These are phyloP conservation scores for Hermetia illucens DNA, from an alignment of 1,140 invertebrate species.

Conservation along the genomic window DNA sequence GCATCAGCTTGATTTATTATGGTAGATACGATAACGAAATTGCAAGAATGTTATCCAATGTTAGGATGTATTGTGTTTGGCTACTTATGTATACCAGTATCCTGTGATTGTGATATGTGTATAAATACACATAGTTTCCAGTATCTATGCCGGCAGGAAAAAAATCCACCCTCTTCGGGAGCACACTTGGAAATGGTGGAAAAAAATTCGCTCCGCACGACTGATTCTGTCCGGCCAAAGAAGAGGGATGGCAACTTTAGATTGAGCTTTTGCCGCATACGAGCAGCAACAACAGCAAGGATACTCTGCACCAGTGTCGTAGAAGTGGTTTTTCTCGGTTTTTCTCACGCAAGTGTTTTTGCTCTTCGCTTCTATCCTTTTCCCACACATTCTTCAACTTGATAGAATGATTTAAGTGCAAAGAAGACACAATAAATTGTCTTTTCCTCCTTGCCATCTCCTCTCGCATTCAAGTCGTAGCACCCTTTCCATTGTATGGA, in stretches of 20 bases:
- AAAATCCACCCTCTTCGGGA: too few species aligned
- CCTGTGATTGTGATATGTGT: not conserved
- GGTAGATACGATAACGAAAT: conserved; percentile 42
- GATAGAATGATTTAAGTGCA: conserved; percentile 5
- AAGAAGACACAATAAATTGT: conserved; percentile 4
- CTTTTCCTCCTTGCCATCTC: not conserved
- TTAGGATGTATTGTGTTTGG: too few species aligned
- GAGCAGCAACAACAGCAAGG: not conserved
- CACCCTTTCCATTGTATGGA: too few species aligned
- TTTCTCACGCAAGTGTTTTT: conserved; percentile 1
- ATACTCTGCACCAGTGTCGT: not conserved
- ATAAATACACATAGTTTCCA: not conserved
- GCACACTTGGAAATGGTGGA: too few species aligned
- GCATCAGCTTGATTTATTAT: conserved; percentile 32
- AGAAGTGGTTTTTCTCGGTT: not conserved
- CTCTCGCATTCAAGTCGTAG: too few species aligned
- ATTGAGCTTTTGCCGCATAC: not conserved
- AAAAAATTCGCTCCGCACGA: not conserved
- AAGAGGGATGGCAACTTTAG: not conserved
- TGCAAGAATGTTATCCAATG: conserved; percentile 35
- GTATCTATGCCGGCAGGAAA: not conserved
- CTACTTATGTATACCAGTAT: not conserved
- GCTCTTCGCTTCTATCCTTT: not conserved
- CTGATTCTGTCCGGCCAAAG: not conserved
- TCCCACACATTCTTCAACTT: conserved; percentile 3